Evolutionary conservation across 1,140 invertebrate species (phyloP), one percentile per base, ranked within the genome.

Genomic region (Scaptomyza montana): DNA sequence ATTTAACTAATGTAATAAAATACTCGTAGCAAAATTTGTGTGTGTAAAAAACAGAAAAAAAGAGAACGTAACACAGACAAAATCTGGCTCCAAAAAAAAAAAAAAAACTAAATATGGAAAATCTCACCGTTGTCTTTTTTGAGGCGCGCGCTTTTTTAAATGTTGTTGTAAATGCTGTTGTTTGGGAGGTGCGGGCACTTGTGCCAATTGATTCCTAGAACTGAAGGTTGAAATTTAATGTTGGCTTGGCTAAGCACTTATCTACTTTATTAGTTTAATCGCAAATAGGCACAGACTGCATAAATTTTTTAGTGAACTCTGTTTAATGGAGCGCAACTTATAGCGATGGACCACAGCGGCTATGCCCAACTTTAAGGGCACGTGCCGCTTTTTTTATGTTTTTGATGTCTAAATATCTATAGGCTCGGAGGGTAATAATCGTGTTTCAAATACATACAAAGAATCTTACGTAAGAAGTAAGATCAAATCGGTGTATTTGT

Each of bases 181-280:
- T 6, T 33, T 39, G 13, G 47, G 50, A 76, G 65, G 54, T 25
- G 21, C 21, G 81, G 63, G 13, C 61, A 51, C 61, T 79, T 73
- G 73, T 85, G 69, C 74, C 53, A 85, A 85, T 85, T 85, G 81
- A 85, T 80, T 85, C 74, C 68, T 51, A 73, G 5, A 86, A 86
- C 78, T 78, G 81, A 86, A 85, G 78, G 74, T 69, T 80, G 72
- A 66, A 78, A 86, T 78, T 86, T 69, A 80, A 78, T 70, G 78
- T 68, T 36, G 33, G 50, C 59, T 67, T 46, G 16, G 55, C 64
- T 39, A 43, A 61, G 62, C 66, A 76, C 63, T 74, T 85, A 62
- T 51, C 56, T 36, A 30, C 21, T 2, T 19, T 47, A 50, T 53
- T 10, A 8, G 19, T 21, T 10, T n/a, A 55, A 12, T 21, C 49